Percentiles rank a stretch among this genome's conserved stretches.
Conservation (phyloP, 2,113 vertebrate genomes). For the Terrapene triunguis region DNA sequence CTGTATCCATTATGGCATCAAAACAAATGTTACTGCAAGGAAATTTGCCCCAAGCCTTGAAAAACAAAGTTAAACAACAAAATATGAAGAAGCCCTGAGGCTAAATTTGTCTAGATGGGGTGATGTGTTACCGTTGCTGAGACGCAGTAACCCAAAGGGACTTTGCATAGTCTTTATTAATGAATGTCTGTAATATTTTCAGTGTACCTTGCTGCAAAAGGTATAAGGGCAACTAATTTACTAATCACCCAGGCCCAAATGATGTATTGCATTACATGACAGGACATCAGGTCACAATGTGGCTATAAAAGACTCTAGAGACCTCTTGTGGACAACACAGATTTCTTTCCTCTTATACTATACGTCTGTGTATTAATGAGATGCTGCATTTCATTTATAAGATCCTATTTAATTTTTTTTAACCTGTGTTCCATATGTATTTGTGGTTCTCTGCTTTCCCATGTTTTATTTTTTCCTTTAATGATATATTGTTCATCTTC, state of each 20-base stretch:
- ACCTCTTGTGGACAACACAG: slow-evolving; percentile 71
- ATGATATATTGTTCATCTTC: background rate
- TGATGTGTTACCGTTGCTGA: background rate
- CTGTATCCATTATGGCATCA: background rate
- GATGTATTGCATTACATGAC: accelerated
- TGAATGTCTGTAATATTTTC: background rate
- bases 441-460: background rate
- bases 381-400: background rate
- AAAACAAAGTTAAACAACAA: background rate
- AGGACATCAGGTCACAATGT: background rate
- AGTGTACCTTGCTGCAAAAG: background rate
- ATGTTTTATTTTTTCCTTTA: background rate
- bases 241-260: background rate
- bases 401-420: background rate
- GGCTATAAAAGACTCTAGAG: slow-evolving; percentile 62
- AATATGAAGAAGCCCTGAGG: background rate
- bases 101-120: background rate
- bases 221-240: background rate
- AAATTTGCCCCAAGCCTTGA: background rate
- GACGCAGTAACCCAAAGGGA: background rate
- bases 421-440: background rate
- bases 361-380: accelerated
- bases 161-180: background rate
- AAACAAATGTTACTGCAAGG: background rate
- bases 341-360: background rate